A percentile compares a stretch with the other conserved stretches of the same genome.
Conservation (phyloP, 2,797 vertebrate species). For the Sciurus carolinensis region DNA sequence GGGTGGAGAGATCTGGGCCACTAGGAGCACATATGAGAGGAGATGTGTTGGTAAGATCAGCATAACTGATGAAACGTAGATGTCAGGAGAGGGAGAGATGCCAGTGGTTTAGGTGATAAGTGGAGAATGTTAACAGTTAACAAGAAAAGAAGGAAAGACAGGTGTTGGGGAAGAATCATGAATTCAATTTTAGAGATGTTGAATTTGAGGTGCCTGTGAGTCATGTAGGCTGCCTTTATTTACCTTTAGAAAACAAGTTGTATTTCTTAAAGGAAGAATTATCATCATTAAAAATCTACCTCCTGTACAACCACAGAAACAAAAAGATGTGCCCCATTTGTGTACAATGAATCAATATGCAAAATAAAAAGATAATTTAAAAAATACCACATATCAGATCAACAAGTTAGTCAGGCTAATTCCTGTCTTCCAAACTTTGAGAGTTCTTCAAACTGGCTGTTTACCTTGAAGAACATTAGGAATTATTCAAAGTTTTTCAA, state of each 20-base stretch:
- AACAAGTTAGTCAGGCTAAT: background rate
- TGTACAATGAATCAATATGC: no score
- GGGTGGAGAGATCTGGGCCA: background rate
- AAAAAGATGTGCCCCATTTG: no score
- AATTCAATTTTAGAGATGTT: background rate
- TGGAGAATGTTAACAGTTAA: background rate
- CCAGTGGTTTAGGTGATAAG: background rate
- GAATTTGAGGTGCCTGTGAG: background rate
- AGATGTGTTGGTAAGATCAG: background rate
- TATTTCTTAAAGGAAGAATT: conserved; percentile 28
- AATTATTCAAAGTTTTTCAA: background rate
- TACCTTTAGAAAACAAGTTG: conserved; percentile 11
- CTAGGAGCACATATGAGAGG: background rate
- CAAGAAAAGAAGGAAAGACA: background rate
- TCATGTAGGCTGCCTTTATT: conserved; percentile 1
- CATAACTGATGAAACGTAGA: background rate
- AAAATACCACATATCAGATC: background rate
- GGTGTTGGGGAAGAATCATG: background rate
- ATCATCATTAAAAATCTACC: background rate
- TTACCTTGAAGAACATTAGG: background rate
- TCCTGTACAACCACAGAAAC: no score
- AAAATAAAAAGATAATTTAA: no score
- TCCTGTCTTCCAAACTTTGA: conserved; percentile 21
- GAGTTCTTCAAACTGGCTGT: conserved; percentile 4
- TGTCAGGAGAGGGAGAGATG: background rate